Base-by-base conservation (phyloP, 2,797 vertebrate species). In the Anolis apletophallus region DNA sequence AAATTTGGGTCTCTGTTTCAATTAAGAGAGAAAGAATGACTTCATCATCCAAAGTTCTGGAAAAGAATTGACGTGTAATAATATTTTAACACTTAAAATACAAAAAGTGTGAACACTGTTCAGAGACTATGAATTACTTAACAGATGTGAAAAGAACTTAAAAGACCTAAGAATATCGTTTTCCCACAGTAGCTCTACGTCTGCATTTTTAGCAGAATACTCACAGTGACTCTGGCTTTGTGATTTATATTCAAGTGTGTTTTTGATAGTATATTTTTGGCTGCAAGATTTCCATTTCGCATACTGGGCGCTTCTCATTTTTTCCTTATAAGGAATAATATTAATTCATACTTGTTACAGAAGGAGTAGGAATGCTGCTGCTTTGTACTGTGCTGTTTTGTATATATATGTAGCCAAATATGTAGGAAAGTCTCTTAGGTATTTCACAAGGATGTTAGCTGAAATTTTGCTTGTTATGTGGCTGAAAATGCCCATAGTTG, bases 191-290 rank as follows among this genome's bases (percentile, higher is more conserved):
- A 23, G 55, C 76, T 8, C 26, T 88, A 61, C 54, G 68, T 67
- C 84, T 83, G 21, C 1, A 0, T 87, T 92, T 91, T 90, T 84
- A 34, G 19, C 23, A 8, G 73, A 50, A 32, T 32, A 11, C 1
- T 72, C 69, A 32, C 75, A 84, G 34, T 80, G 76, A 75, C 73
- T 90, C 57, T 79, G 50, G 12, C 89, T 90, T 90, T 81, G 16
- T 81, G 52, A 71, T 85, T 52, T 90, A 73, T 61, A 52, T 10
- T 90, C 50, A 36, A 93, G 79, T 89, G 74, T 64, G 26, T 83
- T 90, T 83, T 87, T 61, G 8, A 2, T 69, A 83, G 73, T 1
- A 10, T 67, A 54, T 87, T 88, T 90, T 86, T 88, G 77, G 23
- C 34, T 85, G 2, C 40, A 84, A 85, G 0, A 0, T 88, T 36